Evolutionary conservation across 2,888 invertebrate genomes (phyloP).

Genomic region (Drosophila gaucha): DNA sequence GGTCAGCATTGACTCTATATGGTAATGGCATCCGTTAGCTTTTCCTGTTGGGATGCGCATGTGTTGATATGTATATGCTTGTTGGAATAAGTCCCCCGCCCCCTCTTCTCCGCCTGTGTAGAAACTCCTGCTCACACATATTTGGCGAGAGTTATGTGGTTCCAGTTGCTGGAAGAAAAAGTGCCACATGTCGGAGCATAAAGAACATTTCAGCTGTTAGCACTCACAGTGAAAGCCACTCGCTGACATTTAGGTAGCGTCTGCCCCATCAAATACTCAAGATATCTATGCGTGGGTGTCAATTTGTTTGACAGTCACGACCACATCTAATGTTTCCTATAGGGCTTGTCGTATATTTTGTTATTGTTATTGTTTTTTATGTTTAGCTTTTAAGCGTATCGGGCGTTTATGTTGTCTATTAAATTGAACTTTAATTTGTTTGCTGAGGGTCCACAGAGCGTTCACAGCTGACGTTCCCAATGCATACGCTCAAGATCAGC

Average conservation of each 20-base stretch:
- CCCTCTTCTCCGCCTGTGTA: background rate
- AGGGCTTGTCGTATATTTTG: constrained; percentile 11
- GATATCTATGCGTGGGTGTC: constrained; percentile 58
- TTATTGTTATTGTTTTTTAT: constrained; percentile 1
- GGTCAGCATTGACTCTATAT: constrained; percentile 75
- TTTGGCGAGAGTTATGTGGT: constrained; percentile 59
- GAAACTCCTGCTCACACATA: constrained; percentile 40
- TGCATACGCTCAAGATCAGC: constrained; percentile 43
- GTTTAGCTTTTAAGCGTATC: constrained; percentile 27
- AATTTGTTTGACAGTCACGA: constrained; percentile 54
- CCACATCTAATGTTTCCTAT: constrained; percentile 2
- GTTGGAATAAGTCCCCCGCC: constrained; percentile 4
- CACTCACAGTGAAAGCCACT: constrained; percentile 33
- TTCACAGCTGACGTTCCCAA: constrained; percentile 31
- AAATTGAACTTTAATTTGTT: constrained; percentile 56
- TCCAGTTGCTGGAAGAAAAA: constrained; percentile 28
- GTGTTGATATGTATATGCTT: constrained; percentile 57
- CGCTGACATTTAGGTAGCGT: constrained; percentile 24
- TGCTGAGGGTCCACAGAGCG: constrained; percentile 25
- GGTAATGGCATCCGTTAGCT: constrained; percentile 80
- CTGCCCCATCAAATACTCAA: constrained; percentile 40
- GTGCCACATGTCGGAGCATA: constrained; percentile 40
- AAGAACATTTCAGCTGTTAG: constrained; percentile 24
- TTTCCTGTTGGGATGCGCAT: constrained; percentile 76
- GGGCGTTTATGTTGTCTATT: constrained; percentile 43